Evolutionary conservation across 2,888 invertebrate species (phyloP), one percentile per base, ranked within the genome.

Genomic region (Gymnosoma rotundatum): DNA sequence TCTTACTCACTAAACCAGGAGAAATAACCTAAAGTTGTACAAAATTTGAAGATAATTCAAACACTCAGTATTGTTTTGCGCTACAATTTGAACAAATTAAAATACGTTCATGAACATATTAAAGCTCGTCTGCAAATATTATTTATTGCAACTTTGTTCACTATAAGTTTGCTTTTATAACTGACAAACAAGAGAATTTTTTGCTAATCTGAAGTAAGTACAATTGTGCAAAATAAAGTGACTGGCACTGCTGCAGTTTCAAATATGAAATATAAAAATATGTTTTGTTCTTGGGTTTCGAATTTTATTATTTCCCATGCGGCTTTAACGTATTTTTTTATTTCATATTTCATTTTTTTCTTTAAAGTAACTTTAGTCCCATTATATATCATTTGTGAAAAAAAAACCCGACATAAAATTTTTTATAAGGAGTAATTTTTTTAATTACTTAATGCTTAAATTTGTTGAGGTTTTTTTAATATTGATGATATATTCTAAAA

Each of bases 371-470:
- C 50, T 61, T 16, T 45, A 42, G 66, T 70, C 21, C 14, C 70
- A 84, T 70, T 84, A 72, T 70, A 80, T 61, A 73, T 78, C 76
- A 76, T 45, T 12, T 64, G 48, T 75, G 72, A 32, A 48, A 50
- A 67, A 69, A 52, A n/a, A 48, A 70, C 70, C 60, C 52, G 54
- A 54, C 63, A 64, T 38, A 48, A 38, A 78, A 84, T 69, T 64
- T 81, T 78, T 81, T 54, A 74, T 54, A 73, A 69, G 69, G 9
- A 76, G 48, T 42, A 32, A 5, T 78, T 74, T 45, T 64, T n/a
- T 25, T 12, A 70, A 60, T 84, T 78, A 72, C 56, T 32, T 60
- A 63, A 38, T 70, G 7, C 48, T 58, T 36, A 12, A 42, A 50
- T 50, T 72, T 61, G 32, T 20, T 52, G 52, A 20, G 42, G 42